phyloP scores from a whole-genome alignment of 64 coral and sea anemone genomes.

The Exaiptasia diaphana region DNA sequence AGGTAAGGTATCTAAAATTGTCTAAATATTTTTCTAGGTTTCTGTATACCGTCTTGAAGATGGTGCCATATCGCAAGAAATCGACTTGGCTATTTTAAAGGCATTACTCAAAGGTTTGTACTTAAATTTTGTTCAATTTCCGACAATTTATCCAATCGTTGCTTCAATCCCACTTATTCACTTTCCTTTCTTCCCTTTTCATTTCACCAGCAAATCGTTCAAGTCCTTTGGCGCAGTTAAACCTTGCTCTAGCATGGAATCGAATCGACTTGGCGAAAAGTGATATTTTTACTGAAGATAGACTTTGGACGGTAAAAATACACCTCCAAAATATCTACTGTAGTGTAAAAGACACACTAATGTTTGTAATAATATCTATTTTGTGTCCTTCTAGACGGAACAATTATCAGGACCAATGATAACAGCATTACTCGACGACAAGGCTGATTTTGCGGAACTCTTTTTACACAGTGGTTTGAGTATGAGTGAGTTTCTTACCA shows the following conservation, averaged over 20 bases:
- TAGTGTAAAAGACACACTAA: background rate
- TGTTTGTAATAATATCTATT: background rate
- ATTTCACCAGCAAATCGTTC: slow-evolving; percentile 74
- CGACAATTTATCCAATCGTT: background rate
- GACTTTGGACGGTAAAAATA: slow-evolving; percentile 63
- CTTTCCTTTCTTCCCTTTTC: background rate
- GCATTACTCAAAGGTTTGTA: slow-evolving; percentile 81
- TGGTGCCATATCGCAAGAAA: slow-evolving; percentile 85
- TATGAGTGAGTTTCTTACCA: slow-evolving; percentile 83
- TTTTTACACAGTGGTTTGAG: slow-evolving; percentile 87
- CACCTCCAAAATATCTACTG: background rate
- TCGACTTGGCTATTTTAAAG: slow-evolving; percentile 93
- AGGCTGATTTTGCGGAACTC: slow-evolving; percentile 76
- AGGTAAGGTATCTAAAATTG: no score
- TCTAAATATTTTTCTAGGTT: slow-evolving; percentile 39
- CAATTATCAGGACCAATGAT: slow-evolving; percentile 61
- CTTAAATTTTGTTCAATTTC: slow-evolving; percentile 2
- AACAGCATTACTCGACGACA: slow-evolving; percentile 89
- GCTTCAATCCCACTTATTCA: background rate
- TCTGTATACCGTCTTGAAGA: slow-evolving; percentile 88
- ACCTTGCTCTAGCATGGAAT: slow-evolving; percentile 97
- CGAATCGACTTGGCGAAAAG: slow-evolving; percentile 95
- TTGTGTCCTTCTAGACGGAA: slow-evolving; percentile 51
- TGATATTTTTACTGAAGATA: slow-evolving; percentile 93
- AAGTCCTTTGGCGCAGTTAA: slow-evolving; percentile 86